Percentiles rank a stretch among this genome's conserved stretches.
phyloP scores from a whole-genome alignment of 2,113 vertebrate genomes.

The Chamaea fasciata region DNA sequence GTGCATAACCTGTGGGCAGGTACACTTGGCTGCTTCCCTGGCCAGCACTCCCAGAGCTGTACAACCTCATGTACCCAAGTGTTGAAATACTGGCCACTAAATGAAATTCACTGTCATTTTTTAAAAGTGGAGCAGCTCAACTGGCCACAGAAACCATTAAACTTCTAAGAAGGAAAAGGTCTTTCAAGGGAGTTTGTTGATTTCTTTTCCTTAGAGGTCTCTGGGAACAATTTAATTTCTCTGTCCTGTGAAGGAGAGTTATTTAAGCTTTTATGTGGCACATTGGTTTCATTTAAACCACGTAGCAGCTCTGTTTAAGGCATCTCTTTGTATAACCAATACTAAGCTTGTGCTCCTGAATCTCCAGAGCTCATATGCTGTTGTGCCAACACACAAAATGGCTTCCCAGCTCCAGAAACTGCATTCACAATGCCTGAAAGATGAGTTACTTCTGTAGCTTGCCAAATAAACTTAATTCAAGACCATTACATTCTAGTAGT shows the following conservation, averaged over 20 bases:
- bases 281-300: neutral
- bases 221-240: neutral
- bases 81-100: neutral
- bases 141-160: neutral
- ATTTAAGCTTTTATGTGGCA: neutral
- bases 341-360: neutral
- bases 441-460: neutral
- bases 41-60: neutral
- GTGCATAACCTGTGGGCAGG: neutral
- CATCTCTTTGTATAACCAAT: neutral
- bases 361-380: neutral
- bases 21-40: neutral
- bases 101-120: neutral
- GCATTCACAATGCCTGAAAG: neutral
- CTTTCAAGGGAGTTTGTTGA: neutral
- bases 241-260: neutral
- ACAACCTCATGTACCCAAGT: rapidly evolving
- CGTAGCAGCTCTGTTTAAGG: neutral
- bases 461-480: neutral
- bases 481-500: neutral
- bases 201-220: neutral
- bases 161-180: neutral
- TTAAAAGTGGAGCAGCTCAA: neutral
- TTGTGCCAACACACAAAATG: neutral
- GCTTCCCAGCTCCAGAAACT: neutral